Conservation (phyloP, 2,113 vertebrate genomes). For the Theristicus caerulescens region DNA sequence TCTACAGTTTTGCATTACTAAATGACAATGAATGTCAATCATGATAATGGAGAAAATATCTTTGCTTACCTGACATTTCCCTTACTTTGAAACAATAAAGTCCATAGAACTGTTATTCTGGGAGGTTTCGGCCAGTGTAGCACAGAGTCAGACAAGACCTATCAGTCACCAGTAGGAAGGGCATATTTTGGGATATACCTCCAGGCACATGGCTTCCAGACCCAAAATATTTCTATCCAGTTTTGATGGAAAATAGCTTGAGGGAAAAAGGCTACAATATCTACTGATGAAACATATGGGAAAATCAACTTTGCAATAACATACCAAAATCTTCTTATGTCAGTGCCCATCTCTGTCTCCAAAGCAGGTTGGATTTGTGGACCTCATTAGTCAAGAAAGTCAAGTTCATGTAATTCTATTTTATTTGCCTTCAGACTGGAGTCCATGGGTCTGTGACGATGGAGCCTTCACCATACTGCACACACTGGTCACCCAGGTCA, state of each 20-base stretch:
- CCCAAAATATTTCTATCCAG: neutral
- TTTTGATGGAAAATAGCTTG: neutral
- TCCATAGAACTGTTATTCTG: neutral
- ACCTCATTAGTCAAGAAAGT: neutral
- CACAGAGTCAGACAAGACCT: neutral
- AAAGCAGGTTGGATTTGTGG: neutral
- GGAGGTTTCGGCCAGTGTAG: neutral
- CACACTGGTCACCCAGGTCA: neutral
- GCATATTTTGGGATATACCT: neutral
- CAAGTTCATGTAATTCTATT: neutral
- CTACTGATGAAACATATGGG: neutral
- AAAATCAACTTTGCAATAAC: neutral
- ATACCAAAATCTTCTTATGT: neutral
- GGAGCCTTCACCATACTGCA: neutral
- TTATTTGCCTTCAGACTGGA: neutral
- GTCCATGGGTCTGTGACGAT: accelerated
- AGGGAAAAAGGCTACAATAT: neutral
- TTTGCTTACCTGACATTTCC: neutral
- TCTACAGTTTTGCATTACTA: conserved; percentile 13
- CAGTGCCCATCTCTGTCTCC: neutral
- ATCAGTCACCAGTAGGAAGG: neutral
- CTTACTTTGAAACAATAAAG: neutral
- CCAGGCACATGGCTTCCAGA: neutral
- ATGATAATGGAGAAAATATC: neutral
- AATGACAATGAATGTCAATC: neutral